A percentile compares a stretch with the other conserved stretches of the same genome.
phyloP scores from a whole-genome alignment of 2,888 invertebrate species.

The Diogma glabrata region DNA sequence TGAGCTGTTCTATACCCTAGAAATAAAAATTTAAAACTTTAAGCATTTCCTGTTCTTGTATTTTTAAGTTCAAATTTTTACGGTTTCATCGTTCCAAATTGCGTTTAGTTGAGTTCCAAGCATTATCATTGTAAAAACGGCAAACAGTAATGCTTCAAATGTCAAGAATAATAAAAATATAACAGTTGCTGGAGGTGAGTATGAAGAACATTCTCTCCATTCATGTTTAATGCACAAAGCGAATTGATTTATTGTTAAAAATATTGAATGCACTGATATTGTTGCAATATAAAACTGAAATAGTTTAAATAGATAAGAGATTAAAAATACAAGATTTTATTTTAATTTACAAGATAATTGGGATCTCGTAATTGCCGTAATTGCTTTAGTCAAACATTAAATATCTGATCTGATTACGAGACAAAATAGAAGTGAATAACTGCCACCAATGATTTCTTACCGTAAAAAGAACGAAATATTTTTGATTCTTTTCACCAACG shows the following conservation, averaged over 20 bases:
- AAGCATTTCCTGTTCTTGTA: background rate
- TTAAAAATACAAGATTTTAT: conserved; percentile 11
- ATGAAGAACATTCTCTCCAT: conserved; percentile 89
- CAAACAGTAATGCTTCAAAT: conserved; percentile 91
- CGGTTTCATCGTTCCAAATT: conserved; percentile 98
- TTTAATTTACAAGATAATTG: background rate
- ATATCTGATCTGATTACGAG: conserved; percentile 89
- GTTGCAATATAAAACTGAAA: conserved; percentile 94
- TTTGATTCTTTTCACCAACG: conserved; percentile 98
- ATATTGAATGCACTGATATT: conserved; percentile 86
- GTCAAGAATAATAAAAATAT: conserved; percentile 81
- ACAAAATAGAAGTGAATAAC: conserved; percentile 88
- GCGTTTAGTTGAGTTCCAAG: conserved; percentile 91
- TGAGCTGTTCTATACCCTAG: conserved; percentile 92
- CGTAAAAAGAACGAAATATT: conserved; percentile 96
- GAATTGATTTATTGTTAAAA: conserved; percentile 87
- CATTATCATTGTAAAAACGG: conserved; percentile 97
- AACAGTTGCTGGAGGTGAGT: conserved; percentile 93
- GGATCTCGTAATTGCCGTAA: conserved; percentile 1
- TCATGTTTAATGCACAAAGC: conserved; percentile 85
- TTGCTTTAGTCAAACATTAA: too few species aligned
- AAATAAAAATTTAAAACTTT: conserved; percentile 23
- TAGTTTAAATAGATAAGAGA: conserved; percentile 14
- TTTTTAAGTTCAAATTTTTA: conserved; percentile 41
- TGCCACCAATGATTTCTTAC: conserved; percentile 46